These are phyloP conservation scores for Eristalis intricaria DNA, from an alignment of 2,888 invertebrate genomes.

Conservation along the genomic window DNA sequence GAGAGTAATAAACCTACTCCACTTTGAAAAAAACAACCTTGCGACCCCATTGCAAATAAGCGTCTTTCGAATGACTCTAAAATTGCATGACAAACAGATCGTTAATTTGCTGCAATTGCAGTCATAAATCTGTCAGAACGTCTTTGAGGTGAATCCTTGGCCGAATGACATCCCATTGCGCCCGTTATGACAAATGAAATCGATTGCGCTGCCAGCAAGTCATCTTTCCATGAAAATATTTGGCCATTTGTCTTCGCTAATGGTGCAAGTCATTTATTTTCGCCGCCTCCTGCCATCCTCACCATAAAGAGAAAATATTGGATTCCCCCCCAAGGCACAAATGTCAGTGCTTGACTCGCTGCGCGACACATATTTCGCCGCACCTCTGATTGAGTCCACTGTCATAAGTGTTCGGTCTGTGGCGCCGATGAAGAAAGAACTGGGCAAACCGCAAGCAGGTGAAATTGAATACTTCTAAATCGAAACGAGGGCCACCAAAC, in stretches of 20 bases:
- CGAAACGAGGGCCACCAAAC: neutral
- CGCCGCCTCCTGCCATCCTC: neutral
- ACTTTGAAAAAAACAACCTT: neutral
- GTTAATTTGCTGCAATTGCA: neutral
- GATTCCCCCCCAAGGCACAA: constrained; percentile 14
- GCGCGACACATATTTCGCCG: neutral
- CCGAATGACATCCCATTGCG: neutral
- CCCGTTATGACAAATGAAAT: constrained; percentile 34
- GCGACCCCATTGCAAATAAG: neutral
- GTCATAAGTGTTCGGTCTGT: constrained; percentile 3
- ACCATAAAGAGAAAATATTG: constrained; percentile 22
- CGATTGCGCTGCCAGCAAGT: constrained; percentile 23
- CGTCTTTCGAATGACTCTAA: neutral
- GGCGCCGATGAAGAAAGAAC: neutral
- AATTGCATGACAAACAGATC: neutral
- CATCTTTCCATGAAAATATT: neutral
- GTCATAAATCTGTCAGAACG: neutral
- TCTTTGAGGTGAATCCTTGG: neutral
- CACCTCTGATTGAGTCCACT: constrained; percentile 39
- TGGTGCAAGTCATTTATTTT: constrained; percentile 11
- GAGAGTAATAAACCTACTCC: no score
- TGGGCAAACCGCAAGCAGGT: constrained; percentile 50
- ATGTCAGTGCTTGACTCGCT: constrained; percentile 1
- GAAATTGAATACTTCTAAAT: constrained; percentile 52
- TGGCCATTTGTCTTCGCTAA: constrained; percentile 47